Evolutionary conservation across 1,140 invertebrate genomes (phyloP).

Genomic region (Zophobas morio): DNA sequence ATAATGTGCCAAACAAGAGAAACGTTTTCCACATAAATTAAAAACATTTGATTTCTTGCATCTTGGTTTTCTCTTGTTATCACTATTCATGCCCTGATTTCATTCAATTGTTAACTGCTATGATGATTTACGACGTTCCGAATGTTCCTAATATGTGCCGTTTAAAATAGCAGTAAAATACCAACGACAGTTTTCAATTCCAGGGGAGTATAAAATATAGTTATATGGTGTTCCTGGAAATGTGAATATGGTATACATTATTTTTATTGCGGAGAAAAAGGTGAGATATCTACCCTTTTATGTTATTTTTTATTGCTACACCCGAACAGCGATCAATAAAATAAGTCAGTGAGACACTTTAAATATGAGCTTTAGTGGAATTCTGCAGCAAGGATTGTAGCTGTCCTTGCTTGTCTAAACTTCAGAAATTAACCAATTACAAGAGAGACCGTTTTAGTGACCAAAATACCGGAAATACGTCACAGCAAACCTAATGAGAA

Average conservation of each 20-base stretch:
- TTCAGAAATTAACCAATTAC: slow-evolving; percentile 16
- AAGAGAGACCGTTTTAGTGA: neutral
- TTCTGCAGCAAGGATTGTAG: slow-evolving; percentile 1
- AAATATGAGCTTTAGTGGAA: slow-evolving; percentile 11
- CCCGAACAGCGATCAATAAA: neutral
- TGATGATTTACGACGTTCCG: slow-evolving; percentile 16
- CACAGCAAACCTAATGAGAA: slow-evolving; percentile 8
- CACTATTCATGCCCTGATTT: neutral
- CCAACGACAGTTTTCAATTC: neutral
- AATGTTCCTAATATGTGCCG: neutral
- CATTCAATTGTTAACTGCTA: neutral
- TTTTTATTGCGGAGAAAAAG: slow-evolving; percentile 16
- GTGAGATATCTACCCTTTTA: neutral
- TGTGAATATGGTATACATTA: slow-evolving; percentile 6
- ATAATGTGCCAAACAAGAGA: neutral
- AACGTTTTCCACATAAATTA: too few relatives aligned
- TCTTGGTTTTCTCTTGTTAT: neutral
- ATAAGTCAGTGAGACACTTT: neutral
- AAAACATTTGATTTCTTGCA: neutral
- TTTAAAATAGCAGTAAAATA: neutral
- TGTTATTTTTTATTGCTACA: slow-evolving; percentile 5
- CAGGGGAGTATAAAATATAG: neutral
- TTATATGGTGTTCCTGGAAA: neutral
- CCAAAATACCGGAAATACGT: slow-evolving; percentile 9
- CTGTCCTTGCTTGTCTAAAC: slow-evolving; percentile 8